These are phyloP conservation scores for Prunella strophiata DNA, from an alignment of 2,797 vertebrate species.

Conservation along the genomic window DNA sequence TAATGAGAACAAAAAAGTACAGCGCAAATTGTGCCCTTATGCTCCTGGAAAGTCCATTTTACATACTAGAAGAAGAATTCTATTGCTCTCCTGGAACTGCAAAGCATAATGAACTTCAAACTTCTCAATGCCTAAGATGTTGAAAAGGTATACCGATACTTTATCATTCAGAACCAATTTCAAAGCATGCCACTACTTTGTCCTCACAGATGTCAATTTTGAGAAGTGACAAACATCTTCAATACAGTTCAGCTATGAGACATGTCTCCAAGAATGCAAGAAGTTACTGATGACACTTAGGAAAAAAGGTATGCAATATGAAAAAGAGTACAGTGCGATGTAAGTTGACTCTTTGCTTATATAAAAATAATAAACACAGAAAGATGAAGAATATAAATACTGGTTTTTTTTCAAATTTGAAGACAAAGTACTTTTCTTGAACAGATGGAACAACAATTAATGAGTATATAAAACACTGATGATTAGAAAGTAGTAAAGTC, in stretches of 20 bases:
- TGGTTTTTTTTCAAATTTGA: neutral
- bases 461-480: neutral
- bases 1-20: neutral
- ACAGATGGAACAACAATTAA: slow-evolving; percentile 11
- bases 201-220: neutral
- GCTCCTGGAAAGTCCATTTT: neutral
- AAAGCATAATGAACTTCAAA: neutral
- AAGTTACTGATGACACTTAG: neutral
- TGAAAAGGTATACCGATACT: neutral
- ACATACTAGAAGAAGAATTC: neutral
- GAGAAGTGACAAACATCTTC: neutral
- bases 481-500: neutral
- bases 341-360: neutral
- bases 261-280: neutral
- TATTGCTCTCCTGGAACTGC: neutral
- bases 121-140: neutral
- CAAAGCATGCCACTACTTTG: neutral
- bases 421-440: slow-evolving; percentile 11
- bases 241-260: neutral
- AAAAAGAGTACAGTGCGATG: neutral
- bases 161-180: neutral
- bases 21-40: neutral
- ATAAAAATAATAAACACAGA: neutral
- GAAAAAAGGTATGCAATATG: neutral
- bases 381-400: slow-evolving; percentile 1